A percentile compares a stretch with the other conserved stretches of the same genome.
Evolutionary conservation across 1,140 invertebrate species (phyloP).

Genomic region (Camponotus vicinus): DNA sequence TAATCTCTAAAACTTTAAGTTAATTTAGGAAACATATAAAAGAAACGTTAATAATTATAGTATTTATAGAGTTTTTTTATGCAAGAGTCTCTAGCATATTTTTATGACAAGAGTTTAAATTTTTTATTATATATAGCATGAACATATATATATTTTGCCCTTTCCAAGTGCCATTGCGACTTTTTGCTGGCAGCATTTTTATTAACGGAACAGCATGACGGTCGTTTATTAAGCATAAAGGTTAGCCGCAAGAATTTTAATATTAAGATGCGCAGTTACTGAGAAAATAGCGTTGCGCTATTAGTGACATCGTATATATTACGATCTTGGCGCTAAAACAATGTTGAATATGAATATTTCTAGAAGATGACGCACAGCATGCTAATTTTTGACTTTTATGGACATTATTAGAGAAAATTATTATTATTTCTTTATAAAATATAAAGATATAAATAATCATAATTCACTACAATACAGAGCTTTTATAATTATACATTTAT

Average conservation of each 20-base stretch:
- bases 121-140: neutral
- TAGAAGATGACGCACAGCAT: no score
- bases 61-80: neutral
- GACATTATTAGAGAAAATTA: neutral
- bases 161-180: neutral
- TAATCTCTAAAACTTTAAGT: neutral
- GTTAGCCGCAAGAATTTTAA: constrained; percentile 12
- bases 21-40: no score
- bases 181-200: neutral
- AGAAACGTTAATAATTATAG: neutral
- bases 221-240: constrained; percentile 19
- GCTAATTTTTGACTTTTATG: neutral
- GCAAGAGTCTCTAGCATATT: neutral
- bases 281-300: neutral
- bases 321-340: neutral
- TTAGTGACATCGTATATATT: neutral
- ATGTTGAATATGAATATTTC: neutral
- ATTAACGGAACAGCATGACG: neutral
- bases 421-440: neutral
- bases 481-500: no score
- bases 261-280: neutral
- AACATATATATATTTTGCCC: neutral
- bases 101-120: constrained; percentile 1
- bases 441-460: no score
- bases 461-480: no score